Evolutionary conservation across 2,113 vertebrate species (phyloP).

Genomic region (Brachypodius melanocephalos): DNA sequence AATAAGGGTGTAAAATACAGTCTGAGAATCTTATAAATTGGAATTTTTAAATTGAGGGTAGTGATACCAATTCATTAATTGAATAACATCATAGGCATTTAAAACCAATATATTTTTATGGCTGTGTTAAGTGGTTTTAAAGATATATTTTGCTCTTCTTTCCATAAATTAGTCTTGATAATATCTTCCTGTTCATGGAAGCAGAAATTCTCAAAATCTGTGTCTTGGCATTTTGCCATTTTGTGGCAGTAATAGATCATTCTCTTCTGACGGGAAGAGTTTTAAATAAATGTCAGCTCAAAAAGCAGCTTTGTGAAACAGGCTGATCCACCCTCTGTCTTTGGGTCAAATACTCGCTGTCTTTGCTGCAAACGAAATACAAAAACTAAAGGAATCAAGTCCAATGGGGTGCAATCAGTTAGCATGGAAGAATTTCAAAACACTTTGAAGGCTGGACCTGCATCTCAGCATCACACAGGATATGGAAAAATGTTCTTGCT

Average conservation of each 20-base stretch:
- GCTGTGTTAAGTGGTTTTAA: constrained; percentile 16
- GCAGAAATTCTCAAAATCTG: constrained; percentile 23
- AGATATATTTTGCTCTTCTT: neutral
- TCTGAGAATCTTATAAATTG: neutral
- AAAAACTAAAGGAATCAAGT: neutral
- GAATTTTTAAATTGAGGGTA: neutral
- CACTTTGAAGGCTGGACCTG: neutral
- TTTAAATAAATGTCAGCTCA: constrained; percentile 5
- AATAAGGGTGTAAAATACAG: neutral
- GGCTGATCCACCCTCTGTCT: neutral
- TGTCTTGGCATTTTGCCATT: constrained; percentile 38
- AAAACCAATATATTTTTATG: constrained; percentile 31
- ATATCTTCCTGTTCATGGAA: constrained; percentile 22
- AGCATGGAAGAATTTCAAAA: neutral
- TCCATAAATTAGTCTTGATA: constrained; percentile 40
- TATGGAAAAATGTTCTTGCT: neutral
- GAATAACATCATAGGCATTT: neutral
- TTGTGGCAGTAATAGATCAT: constrained; percentile 16
- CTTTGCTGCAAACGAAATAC: neutral
- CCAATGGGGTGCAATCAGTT: neutral
- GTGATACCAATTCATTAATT: neutral
- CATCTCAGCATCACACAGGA: neutral
- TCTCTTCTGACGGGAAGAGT: constrained; percentile 9
- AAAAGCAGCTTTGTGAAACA: neutral
- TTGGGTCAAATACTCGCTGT: constrained; percentile 3